phyloP scores from a whole-genome alignment of 1,140 invertebrate species.

The Anastatus disparis region DNA sequence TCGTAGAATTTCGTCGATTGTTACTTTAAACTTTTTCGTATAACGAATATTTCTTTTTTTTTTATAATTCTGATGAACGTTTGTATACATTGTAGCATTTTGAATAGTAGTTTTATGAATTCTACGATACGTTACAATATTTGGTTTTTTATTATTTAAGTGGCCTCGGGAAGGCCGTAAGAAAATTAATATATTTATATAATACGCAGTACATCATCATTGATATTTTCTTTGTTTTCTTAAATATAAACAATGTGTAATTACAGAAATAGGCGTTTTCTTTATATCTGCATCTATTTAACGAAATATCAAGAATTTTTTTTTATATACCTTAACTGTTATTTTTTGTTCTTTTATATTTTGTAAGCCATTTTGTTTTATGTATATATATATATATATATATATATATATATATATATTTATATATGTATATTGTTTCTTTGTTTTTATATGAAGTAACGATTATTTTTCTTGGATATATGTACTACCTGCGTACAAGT shows the following conservation, averaged over 20 bases:
- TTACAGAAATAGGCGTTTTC: conserved; percentile 32
- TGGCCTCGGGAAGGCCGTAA: conserved; percentile 33
- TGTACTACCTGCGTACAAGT: conserved; percentile 2
- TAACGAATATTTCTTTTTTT: not conserved
- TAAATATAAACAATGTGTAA: conserved; percentile 30
- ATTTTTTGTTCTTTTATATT: not conserved
- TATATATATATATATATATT: not conserved
- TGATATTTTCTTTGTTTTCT: conserved; percentile 16
- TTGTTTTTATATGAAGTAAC: not conserved
- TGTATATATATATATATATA: not conserved
- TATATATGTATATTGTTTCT: not conserved
- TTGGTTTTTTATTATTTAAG: conserved; percentile 19
- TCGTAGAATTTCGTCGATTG: not conserved
- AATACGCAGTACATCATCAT: conserved; percentile 26
- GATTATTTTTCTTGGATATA: conserved; percentile 13
- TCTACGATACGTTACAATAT: conserved; percentile 10
- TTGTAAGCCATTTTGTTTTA: conserved; percentile 20
- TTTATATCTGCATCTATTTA: conserved; percentile 14
- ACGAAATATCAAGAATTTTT: not conserved
- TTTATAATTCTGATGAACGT: not conserved
- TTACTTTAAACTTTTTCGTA: too few relatives aligned
- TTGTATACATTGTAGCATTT: not conserved
- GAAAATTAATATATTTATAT: conserved; percentile 34
- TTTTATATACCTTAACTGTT: not conserved
- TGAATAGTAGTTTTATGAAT: conserved; percentile 14